phyloP scores from a whole-genome alignment of 2,113 vertebrate genomes.

The Rhinolophus sinicus region DNA sequence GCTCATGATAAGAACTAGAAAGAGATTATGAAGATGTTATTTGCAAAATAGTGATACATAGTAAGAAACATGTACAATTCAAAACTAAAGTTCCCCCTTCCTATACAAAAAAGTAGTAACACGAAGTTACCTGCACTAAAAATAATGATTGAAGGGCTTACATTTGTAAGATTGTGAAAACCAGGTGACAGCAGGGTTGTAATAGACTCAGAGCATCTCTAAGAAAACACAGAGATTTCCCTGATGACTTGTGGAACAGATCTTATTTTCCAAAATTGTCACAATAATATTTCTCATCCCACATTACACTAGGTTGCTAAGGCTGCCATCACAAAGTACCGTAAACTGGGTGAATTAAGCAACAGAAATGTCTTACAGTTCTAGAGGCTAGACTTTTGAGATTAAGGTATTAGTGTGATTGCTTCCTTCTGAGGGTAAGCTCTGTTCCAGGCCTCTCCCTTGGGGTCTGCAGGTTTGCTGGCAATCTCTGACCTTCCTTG shows the following conservation, averaged over 20 bases:
- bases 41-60: neutral
- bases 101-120: conserved; percentile 31
- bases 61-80: neutral
- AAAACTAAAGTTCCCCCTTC: conserved; percentile 24
- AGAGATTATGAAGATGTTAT: conserved; percentile 54
- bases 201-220: neutral
- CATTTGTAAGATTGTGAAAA: neutral
- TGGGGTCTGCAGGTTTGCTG: neutral
- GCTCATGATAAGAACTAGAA: conserved; percentile 73
- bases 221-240: neutral
- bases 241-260: neutral
- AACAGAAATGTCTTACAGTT: neutral
- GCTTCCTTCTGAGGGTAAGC: neutral
- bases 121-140: neutral
- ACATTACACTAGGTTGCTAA: neutral
- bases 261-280: neutral
- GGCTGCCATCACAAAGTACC: neutral
- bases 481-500: neutral
- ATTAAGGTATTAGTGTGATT: neutral
- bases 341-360: neutral
- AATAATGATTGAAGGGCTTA: neutral
- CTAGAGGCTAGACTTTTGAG: neutral
- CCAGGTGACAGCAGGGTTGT: neutral
- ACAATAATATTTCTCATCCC: neutral
- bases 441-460: neutral